Evolutionary conservation across 2,888 invertebrate genomes (phyloP), one percentile per base, ranked within the genome.

Genomic region (Nomada ruficornis): DNA sequence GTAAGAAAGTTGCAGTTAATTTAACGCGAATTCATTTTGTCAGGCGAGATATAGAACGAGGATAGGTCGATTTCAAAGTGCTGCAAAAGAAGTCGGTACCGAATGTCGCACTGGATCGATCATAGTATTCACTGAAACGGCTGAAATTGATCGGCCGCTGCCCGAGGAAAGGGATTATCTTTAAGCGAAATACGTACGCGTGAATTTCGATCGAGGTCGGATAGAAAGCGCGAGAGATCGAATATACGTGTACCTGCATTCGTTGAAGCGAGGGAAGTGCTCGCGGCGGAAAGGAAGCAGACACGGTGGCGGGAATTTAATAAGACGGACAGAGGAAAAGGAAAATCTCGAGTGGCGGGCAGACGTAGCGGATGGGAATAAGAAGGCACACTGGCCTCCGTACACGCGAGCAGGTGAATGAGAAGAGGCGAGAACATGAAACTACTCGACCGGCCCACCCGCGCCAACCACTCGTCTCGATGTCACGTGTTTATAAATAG

Each of bases 401-500:
- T 77, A 82, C 64, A 67, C 23, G 79, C 79, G 71, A 87, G 89
- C 87, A 87, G 87, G 88, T 87, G 89, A 83, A 86, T 62, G 77
- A 72, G 80, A 85, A 76, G 84, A 86, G 86, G 84, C 89, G 89
- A 89, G 84, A 86, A 87, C 81, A 86, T 80, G 89, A 83, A 85
- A 75, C 80, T 83, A 76, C 84, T 84, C 77, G 79, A 57, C 54
- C 54, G 67, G 88, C 85, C 89, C 88, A 89, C 88, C 89, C 88
- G 89, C 89, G 71, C 88, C 89, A 88, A 91, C 88, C 88, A 87
- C 90, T 20, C 57, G 90, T 76, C 89, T 82, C 90, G 89, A 86
- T 93, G 92, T 92, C 92, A 92, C 90, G 87, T 90, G 89, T 92
- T 93, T 93, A 93, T 93, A 93, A 93, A 93, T 93, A 93, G 93